Evolutionary conservation across 2,888 invertebrate genomes (phyloP), one percentile per base, ranked within the genome.

Genomic region (Apotomis turbidana): DNA sequence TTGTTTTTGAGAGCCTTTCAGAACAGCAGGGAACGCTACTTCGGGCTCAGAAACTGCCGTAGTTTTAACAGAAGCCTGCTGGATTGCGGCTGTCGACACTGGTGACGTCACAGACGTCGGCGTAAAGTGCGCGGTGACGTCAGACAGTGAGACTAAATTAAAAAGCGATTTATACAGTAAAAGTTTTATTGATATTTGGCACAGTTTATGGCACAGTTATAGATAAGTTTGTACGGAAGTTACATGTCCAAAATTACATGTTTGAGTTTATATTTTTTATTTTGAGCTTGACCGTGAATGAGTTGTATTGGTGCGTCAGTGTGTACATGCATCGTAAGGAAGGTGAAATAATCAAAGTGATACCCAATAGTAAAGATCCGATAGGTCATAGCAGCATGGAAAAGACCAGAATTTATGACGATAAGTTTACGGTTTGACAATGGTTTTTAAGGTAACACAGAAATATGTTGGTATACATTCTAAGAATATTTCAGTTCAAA

Each of bases 1-100:
- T 80, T 96, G 95, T 89, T 96, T 96, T 78, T 94, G 94, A 57
- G 95, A 94, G 81, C 96, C 96, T 89, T 96, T 96, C 83, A 97
- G 92, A 66, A 97, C 95, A 64, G 96, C 96, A 64, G 97, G 97
- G 87, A 96, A 96, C 69, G 95, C 95, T 75, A 94, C 88, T 68
- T 94, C 93, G 3, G 94, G 94, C 68, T 95, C 94, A 49, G 94
- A 88, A 46, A 79, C 83, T 60, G 88, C 80, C 68, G 86, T 83
- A 68, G 87, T 83, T 79, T 90, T 89, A 74, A 87, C 79, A 36
- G 86, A 83, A 41, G 88, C 80, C 74, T 83, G 76, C 71, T 67
- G 86, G 49, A 87, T 83, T 67, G 87, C 89, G 57, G 90, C 86
- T 54, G 89, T 89, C 3, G 93, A 87, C 44, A 93, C 86, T n/a